Percentiles rank a stretch among this genome's conserved stretches.
These are phyloP conservation scores for Cossypha heuglini DNA, from an alignment of 2,797 vertebrate genomes.

Conservation along the genomic window DNA sequence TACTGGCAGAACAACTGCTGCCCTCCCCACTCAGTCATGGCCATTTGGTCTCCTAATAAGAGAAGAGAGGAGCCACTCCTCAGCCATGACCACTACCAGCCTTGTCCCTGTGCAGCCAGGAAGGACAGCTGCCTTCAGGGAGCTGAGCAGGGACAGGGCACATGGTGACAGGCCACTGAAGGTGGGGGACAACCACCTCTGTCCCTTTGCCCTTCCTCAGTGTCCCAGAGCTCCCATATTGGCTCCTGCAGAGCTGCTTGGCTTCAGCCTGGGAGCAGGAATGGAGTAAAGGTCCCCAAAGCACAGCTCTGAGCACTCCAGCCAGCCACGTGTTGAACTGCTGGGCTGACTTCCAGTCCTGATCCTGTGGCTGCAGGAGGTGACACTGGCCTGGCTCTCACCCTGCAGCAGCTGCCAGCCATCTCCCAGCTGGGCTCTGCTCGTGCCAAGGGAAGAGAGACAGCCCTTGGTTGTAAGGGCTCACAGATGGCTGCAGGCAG, in stretches of 20 bases:
- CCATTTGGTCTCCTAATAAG: neutral
- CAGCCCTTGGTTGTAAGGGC: fast-evolving
- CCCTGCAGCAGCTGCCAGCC: fast-evolving
- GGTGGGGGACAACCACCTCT: neutral
- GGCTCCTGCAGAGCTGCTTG: neutral
- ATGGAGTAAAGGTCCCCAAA: neutral
- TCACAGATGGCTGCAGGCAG: neutral
- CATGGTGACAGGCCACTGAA: neutral
- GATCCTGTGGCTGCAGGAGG: neutral
- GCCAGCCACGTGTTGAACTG: neutral
- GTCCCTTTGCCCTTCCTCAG: neutral
- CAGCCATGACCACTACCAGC: neutral
- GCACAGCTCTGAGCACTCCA: neutral
- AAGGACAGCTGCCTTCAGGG: neutral
- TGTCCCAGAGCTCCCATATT: neutral
- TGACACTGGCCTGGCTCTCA: neutral
- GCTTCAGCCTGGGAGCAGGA: neutral
- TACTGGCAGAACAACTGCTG: neutral
- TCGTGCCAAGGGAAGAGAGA: neutral
- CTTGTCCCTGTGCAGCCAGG: neutral
- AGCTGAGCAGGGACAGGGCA: neutral
- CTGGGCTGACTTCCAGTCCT: neutral
- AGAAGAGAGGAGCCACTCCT: neutral
- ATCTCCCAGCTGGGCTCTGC: neutral
- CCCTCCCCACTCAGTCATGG: neutral